Percentiles rank a stretch among this genome's conserved stretches.
These are phyloP conservation scores for Drosophila falleni DNA, from an alignment of 2,888 invertebrate genomes.

Conservation along the genomic window DNA sequence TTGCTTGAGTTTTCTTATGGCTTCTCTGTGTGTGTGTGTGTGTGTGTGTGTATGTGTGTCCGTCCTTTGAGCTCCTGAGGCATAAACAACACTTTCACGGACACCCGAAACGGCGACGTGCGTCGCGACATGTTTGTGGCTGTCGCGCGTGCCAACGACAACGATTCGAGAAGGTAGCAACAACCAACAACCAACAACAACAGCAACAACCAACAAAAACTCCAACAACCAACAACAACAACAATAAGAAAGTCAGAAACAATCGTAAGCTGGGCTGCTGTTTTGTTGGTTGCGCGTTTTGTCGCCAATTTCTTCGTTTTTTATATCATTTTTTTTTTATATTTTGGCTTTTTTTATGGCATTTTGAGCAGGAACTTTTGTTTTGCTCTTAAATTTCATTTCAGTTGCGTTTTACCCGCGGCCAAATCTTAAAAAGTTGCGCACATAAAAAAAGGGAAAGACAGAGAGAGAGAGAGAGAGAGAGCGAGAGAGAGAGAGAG, in stretches of 20 bases:
- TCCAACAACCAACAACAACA: conserved; percentile 13
- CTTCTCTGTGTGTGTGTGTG: background rate
- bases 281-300: conserved; percentile 28
- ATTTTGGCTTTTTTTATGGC: conserved; percentile 32
- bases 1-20: conserved; percentile 27
- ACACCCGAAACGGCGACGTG: conserved; percentile 55
- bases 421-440: conserved; percentile 45
- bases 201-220: conserved; percentile 9
- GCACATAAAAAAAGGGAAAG: conserved; percentile 23
- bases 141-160: conserved; percentile 58
- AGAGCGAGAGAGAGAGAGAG: no score
- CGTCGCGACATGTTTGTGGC: conserved; percentile 74
- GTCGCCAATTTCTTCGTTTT: conserved; percentile 31
- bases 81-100: conserved; percentile 72
- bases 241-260: conserved; percentile 10
- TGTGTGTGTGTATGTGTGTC: conserved; percentile 14
- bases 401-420: conserved; percentile 29
- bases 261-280: conserved; percentile 33
- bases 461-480: background rate
- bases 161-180: conserved; percentile 12
- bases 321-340: conserved; percentile 2
- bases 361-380: conserved; percentile 47
- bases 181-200: conserved; percentile 11
- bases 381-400: conserved; percentile 60
- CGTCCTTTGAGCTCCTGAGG: conserved; percentile 43